These are phyloP conservation scores for Denticeps clupeoides DNA, from an alignment of 2,797 vertebrate genomes.

Conservation along the genomic window DNA sequence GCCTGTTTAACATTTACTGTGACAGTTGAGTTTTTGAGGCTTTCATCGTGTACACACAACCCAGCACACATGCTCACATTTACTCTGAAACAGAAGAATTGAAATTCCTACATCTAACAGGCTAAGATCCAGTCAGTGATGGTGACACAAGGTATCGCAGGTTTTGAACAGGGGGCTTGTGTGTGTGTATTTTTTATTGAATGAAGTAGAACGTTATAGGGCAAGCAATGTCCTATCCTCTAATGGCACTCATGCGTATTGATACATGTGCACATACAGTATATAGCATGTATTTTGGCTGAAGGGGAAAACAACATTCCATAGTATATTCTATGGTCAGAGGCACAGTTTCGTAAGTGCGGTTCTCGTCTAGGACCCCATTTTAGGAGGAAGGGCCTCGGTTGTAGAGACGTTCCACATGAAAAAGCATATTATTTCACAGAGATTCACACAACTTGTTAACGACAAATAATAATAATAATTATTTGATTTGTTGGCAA, in stretches of 20 bases:
- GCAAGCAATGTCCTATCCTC: constrained; percentile 36
- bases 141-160: constrained; percentile 15
- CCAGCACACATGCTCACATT: constrained; percentile 1
- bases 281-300: constrained; percentile 30
- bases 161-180: constrained; percentile 20
- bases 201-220: constrained; percentile 27
- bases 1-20: too few species aligned
- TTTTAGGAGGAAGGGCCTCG: constrained; percentile 32
- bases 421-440: constrained; percentile 2
- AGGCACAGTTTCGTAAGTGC: constrained; percentile 27
- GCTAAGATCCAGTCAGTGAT: constrained; percentile 6
- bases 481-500: constrained; percentile 8
- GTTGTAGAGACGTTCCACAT: constrained; percentile 24
- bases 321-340: constrained; percentile 31
- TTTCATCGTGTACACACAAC: constrained; percentile 1
- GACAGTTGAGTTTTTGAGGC: too few species aligned
- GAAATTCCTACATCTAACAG: background rate
- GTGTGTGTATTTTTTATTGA: too few species aligned
- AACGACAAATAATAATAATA: constrained; percentile 3
- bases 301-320: constrained; percentile 35
- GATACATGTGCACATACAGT: constrained; percentile 36
- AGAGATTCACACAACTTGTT: constrained; percentile 5
- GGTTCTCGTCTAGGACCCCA: constrained; percentile 17
- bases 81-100: constrained; percentile 2
- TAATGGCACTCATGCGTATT: constrained; percentile 38